These are phyloP conservation scores for Papilio aristodemus DNA, from an alignment of 1,140 invertebrate genomes.

Conservation along the genomic window DNA sequence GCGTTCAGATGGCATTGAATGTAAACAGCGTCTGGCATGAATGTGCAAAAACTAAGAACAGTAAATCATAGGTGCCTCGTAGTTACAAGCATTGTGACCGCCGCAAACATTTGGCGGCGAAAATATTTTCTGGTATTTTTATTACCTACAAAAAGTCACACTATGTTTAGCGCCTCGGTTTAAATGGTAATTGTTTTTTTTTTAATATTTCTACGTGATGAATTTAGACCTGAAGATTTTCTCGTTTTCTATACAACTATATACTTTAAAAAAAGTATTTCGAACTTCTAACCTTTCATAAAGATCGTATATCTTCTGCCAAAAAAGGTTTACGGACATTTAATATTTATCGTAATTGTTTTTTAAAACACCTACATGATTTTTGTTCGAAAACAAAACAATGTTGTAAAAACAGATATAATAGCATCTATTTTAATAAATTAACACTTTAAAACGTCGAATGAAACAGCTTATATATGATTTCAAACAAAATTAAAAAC, in stretches of 20 bases:
- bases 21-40: conserved; percentile 16
- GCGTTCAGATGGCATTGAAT: neutral
- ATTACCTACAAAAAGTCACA: conserved; percentile 8
- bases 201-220: neutral
- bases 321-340: too few species aligned
- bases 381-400: too few species aligned
- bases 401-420: too few species aligned
- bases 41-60: conserved; percentile 5
- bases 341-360: too few species aligned
- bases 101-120: conserved; percentile 9
- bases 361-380: too few species aligned
- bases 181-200: neutral
- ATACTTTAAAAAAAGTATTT: neutral
- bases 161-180: conserved; percentile 10
- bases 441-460: too few species aligned
- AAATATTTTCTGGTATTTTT: conserved; percentile 9
- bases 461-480: too few species aligned
- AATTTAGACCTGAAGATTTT: neutral
- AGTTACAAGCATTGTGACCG: neutral
- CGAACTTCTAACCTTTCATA: too few species aligned
- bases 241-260: neutral
- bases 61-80: conserved; percentile 4
- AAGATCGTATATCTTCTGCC: too few species aligned
- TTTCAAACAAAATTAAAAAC: too few species aligned
- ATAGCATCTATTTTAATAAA: too few species aligned